Evolutionary conservation across 2,888 invertebrate species (phyloP).

Genomic region (Rotaria macrura): DNA sequence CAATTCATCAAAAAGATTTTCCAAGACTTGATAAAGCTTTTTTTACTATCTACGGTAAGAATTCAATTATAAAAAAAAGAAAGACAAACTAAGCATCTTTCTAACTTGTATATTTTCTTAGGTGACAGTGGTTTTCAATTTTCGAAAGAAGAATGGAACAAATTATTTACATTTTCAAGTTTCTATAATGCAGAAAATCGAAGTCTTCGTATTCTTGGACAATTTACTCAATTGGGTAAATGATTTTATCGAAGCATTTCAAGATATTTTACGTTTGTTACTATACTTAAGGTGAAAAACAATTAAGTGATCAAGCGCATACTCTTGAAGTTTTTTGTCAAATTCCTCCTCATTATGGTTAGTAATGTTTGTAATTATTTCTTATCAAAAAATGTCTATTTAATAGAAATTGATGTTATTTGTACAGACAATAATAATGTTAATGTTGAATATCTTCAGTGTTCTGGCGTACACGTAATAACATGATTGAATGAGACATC

Average conservation of each 20-base stretch:
- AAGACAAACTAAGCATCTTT: too few relatives aligned
- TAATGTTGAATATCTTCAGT: neutral
- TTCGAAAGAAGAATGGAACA: neutral
- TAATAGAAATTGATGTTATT: neutral
- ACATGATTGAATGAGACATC: neutral
- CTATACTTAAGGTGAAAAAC: neutral
- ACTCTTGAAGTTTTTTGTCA: neutral
- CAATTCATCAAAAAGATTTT: conserved; percentile 10
- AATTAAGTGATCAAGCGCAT: neutral
- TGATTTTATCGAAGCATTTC: too few relatives aligned
- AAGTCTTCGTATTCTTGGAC: neutral
- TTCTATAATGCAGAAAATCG: neutral
- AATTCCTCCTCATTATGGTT: neutral
- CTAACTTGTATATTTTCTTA: neutral
- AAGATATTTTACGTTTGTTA: too few relatives aligned
- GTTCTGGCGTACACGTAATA: neutral
- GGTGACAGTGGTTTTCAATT: conserved; percentile 10
- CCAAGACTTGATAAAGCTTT: conserved; percentile 4
- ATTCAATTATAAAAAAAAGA: neutral
- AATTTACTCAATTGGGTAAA: neutral
- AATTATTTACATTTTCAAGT: neutral
- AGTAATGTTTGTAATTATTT: neutral
- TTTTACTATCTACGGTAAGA: conserved; percentile 10
- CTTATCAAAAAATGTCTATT: neutral
- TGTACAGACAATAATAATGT: conserved; percentile 20